Conservation (phyloP, 2,797 vertebrate genomes). For the Peromyscus aztecus region DNA sequence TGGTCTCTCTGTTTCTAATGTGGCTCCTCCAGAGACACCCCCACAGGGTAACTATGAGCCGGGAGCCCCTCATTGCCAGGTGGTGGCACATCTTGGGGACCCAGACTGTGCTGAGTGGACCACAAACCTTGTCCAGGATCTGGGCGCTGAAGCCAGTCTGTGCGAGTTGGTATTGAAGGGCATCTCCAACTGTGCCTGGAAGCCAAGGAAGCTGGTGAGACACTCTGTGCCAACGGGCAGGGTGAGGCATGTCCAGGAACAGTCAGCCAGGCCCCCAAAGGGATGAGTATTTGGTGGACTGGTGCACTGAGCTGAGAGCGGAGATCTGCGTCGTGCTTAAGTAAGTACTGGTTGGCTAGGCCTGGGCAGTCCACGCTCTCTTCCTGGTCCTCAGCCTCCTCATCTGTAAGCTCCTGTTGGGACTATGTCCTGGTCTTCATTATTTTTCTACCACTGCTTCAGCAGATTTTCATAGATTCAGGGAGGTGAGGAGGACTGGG, state of each 20-base stretch:
- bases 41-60: not conserved
- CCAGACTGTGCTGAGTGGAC: too few species aligned
- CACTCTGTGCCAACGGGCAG: not conserved
- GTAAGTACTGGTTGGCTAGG: not conserved
- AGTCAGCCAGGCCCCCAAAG: not conserved
- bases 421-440: not conserved
- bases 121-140: slow-evolving; percentile 86
- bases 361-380: not conserved
- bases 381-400: not conserved
- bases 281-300: not conserved
- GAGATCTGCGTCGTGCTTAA: not conserved
- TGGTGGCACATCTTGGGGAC: not conserved
- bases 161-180: slow-evolving; percentile 88
- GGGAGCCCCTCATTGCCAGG: not conserved
- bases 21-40: not conserved
- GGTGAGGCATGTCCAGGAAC: not conserved
- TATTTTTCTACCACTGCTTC: not conserved
- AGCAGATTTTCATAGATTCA: not conserved
- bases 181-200: slow-evolving; percentile 88
- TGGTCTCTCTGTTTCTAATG: not conserved
- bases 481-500: not conserved
- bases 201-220: slow-evolving; percentile 53
- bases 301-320: too few species aligned
- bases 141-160: slow-evolving; percentile 90
- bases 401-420: not conserved